phyloP scores from a whole-genome alignment of 37 sponge, comb jelly and placozoan species.

The Haliclona indistincta region DNA sequence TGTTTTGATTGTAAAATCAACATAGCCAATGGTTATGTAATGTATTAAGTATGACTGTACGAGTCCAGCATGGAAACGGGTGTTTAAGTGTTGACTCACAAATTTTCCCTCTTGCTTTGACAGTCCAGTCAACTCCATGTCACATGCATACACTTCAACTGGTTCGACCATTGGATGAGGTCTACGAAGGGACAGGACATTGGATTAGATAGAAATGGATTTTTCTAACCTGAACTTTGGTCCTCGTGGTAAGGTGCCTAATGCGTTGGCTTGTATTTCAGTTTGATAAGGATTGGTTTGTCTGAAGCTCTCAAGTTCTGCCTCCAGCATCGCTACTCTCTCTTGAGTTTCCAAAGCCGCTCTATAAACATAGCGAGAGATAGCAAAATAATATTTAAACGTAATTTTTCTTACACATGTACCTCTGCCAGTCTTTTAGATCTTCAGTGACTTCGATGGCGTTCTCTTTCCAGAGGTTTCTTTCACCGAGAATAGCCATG shows the following conservation, averaged over 20 bases:
- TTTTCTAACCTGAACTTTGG: not conserved
- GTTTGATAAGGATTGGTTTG: not conserved
- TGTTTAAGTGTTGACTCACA: conserved; percentile 38
- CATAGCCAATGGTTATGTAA: too few relatives aligned
- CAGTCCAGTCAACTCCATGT: conserved; percentile 21
- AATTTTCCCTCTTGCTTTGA: conserved; percentile 18
- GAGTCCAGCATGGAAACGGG: too few relatives aligned
- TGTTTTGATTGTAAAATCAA: too few relatives aligned
- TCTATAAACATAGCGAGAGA: too few relatives aligned
- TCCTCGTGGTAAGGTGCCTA: conserved; percentile 11
- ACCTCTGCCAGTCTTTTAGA: conserved; percentile 18
- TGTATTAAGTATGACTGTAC: too few relatives aligned
- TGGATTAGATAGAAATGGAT: too few relatives aligned
- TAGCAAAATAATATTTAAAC: too few relatives aligned
- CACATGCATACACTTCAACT: conserved; percentile 20
- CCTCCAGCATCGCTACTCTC: not conserved
- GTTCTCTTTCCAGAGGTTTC: conserved; percentile 42
- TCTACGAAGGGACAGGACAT: too few relatives aligned
- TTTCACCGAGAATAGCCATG: conserved; percentile 48
- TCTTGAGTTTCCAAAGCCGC: not conserved
- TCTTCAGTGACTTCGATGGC: conserved; percentile 47
- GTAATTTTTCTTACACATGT: not conserved
- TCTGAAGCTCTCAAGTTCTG: not conserved
- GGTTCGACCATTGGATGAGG: not conserved
- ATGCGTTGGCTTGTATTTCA: not conserved